phyloP scores from a whole-genome alignment of 1,140 invertebrate species.

The Augochlora pura region DNA sequence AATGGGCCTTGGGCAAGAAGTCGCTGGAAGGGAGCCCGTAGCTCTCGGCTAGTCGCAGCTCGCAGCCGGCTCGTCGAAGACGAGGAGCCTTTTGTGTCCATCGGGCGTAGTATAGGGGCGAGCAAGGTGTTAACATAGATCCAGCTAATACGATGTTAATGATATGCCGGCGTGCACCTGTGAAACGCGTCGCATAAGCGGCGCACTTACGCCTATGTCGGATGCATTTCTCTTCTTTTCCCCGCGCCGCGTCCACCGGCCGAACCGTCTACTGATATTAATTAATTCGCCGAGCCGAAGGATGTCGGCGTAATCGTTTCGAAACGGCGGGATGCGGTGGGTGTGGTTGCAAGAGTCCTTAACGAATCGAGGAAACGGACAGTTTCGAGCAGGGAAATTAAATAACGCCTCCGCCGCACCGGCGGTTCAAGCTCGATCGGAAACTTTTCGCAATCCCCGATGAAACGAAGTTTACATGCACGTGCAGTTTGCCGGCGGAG shows the following conservation, averaged over 20 bases:
- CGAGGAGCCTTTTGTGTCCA: not conserved
- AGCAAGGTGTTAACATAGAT: slow-evolving; percentile 31
- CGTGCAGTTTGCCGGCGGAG: not conserved
- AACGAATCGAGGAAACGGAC: not conserved
- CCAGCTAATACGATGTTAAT: slow-evolving; percentile 19
- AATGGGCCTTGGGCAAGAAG: slow-evolving; percentile 1
- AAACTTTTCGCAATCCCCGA: not conserved
- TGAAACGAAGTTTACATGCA: not conserved
- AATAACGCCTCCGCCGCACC: not conserved
- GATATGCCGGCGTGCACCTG: slow-evolving; percentile 20
- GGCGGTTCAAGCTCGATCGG: not conserved
- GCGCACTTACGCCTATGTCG: not conserved
- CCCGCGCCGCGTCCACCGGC: too few species aligned
- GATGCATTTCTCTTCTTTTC: not conserved
- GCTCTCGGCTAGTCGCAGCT: not conserved
- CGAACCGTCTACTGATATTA: slow-evolving; percentile 28
- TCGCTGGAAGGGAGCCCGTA: not conserved
- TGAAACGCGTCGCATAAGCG: not conserved
- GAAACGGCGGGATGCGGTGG: not conserved
- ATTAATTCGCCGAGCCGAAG: slow-evolving; percentile 14
- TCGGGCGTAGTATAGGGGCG: slow-evolving; percentile 2
- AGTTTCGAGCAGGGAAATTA: not conserved
- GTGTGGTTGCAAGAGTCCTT: not conserved
- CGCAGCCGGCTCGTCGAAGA: not conserved
- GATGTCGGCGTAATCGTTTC: slow-evolving; percentile 1